Evolutionary conservation across 2,888 invertebrate species (phyloP), one percentile per base, ranked within the genome.

Genomic region (Masnerella sp.): DNA sequence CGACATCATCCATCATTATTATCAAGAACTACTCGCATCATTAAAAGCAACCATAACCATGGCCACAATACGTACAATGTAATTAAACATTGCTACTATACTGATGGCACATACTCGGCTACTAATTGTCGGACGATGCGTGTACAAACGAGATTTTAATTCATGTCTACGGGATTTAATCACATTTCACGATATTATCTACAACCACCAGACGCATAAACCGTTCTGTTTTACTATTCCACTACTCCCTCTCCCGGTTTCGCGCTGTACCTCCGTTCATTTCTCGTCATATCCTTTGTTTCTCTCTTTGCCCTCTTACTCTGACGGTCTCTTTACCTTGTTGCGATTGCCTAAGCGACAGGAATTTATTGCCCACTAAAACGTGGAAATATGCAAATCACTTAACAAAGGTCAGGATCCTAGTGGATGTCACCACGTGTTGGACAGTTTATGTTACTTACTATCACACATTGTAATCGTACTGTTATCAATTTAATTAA

Each of bases 291-390:
- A 74, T 76, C 78, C 68, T 77, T 78, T 76, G 73, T 77, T 77
- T 77, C 80, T 76, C 77, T 76, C 76, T 79, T 77, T 51, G 75
- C 71, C 78, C 76, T 70, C 76, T 61, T 76, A 64, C 61, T 70
- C 75, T 40, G 75, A 69, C 79, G 77, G 75, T 76, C 79, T 78
- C 79, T 80, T 76, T 79, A 76, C 77, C 78, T 76, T 78, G 79
- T 78, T 78, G 77, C 79, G 84, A 86, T 85, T 85, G 82, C 83
- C 82, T 79, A 82, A 85, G 82, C 81, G 82, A 78, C 80, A 79
- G 80, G 78, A 83, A 85, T 85, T 84, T 85, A 85, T 83, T 83
- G 79, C 77, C 80, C 81, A 83, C 80, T 84, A 83, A 85, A 85
- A 83, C 79, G 80, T 80, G 81, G 79, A 83, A 83, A 83, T 83